Evolutionary conservation across 2,888 invertebrate genomes (phyloP).

Genomic region (Rotaria sp.): DNA sequence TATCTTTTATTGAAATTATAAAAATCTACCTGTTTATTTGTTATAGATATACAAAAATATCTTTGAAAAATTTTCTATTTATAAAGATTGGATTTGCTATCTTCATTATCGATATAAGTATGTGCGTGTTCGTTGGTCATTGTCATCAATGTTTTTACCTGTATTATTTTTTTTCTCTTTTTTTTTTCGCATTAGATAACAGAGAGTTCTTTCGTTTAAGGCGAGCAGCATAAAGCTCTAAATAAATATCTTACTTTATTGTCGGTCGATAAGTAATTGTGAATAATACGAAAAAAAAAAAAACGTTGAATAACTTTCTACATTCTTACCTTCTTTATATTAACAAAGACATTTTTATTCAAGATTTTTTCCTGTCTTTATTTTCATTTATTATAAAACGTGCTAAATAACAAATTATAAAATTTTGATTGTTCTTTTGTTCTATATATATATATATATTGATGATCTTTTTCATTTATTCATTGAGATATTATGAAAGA

Average conservation of each 20-base stretch:
- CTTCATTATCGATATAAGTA: background rate
- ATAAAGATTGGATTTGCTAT: background rate
- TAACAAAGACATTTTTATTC: no score
- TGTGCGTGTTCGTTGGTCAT: background rate
- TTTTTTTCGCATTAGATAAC: conserved; percentile 2
- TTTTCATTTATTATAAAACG: no score
- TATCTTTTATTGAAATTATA: background rate
- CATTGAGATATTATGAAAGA: background rate
- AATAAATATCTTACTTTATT: background rate
- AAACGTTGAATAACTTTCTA: no score
- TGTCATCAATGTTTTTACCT: background rate
- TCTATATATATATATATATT: no score
- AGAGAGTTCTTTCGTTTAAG: background rate
- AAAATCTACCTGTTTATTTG: background rate
- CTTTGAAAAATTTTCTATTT: background rate
- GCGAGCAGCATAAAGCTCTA: background rate
- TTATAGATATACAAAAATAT: background rate
- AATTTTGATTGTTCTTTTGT: no score
- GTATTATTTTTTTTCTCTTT: background rate
- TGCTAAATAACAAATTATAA: no score
- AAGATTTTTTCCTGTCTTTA: no score
- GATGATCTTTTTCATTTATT: no score
- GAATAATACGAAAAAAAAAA: background rate
- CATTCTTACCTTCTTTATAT: no score
- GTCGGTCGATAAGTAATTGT: background rate